Base-by-base conservation (phyloP, 2,113 vertebrate genomes). In the Alaudala cheleensis region DNA sequence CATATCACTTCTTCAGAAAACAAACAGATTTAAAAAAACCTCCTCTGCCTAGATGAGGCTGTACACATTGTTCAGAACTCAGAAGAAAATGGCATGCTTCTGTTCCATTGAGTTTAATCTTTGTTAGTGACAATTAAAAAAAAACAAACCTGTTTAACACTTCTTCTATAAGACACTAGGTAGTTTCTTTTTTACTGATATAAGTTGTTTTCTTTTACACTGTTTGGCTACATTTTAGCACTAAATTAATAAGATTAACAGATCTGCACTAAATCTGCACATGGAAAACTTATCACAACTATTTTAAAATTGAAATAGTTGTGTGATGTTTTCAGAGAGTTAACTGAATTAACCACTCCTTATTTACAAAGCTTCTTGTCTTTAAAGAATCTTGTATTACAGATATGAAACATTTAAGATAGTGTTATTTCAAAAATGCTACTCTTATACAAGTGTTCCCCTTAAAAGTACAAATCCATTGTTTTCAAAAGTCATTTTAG, bases 81-180 rank as follows among this genome's bases (percentile, higher is more conserved):
- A 57, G 53, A 78, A 89, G 77, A 67, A 97, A 95, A 95, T 51
- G 9, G 42, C 65, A 95, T 76, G 53, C 65, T 96, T 95, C 90
- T 96, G 50, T 95, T 89, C 67, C 84, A 28, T 31, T 77, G 69
- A 92, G 81, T 97, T 94, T 93, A 79, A 94, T 95, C 88, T 90
- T 90, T 88, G 50, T 77, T 81, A 88, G 19, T 70, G 65, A 84
- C 85, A 97, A 95, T 92, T 81, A 82, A 26, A 93, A 92, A 39
- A 39, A 84, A 91, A 60, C 82, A 89, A 90, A 85, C 74, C 71
- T 56, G 45, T 81, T 24, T 60, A 78, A 74, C 1, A 3, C 12
- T 26, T 70, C 64, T 56, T 69, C 62, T 37, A 23, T 42, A 74
- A 84, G 81, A 95, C 44, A 84, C 33, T 34, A 70, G 23, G 17